A percentile compares a stretch with the other conserved stretches of the same genome.
phyloP scores from a whole-genome alignment of 2,888 invertebrate species.

The Macrophya alboannulata region DNA sequence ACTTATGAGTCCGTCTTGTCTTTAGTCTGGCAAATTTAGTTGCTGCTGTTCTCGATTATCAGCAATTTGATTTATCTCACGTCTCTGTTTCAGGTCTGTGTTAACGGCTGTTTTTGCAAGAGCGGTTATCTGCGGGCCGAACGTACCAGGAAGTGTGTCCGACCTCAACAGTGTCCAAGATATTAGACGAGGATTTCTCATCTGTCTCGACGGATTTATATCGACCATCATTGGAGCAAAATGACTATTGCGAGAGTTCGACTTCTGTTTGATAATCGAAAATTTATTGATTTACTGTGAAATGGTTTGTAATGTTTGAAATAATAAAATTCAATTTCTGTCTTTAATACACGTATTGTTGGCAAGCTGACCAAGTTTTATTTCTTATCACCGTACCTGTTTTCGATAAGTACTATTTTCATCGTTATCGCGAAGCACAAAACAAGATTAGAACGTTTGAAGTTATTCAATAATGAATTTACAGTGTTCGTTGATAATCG shows the following conservation, averaged over 20 bases:
- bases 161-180: background rate
- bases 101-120: background rate
- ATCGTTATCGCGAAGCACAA: background rate
- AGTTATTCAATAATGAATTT: background rate
- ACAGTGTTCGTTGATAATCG: too few relatives aligned
- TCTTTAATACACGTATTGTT: too few relatives aligned
- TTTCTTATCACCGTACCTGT: background rate
- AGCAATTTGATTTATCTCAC: background rate
- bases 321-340: background rate
- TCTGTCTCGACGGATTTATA: background rate
- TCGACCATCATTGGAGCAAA: background rate
- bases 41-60: too few relatives aligned
- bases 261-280: background rate
- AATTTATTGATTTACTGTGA: background rate
- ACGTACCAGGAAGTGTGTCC: background rate
- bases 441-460: too few relatives aligned
- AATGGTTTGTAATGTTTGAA: background rate
- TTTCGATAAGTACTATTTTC: background rate
- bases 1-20: background rate
- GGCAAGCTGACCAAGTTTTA: background rate
- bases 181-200: background rate
- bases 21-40: background rate
- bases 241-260: background rate
- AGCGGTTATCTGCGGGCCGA: background rate
- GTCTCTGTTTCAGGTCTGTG: conserved; percentile 2